Percentiles rank a stretch among this genome's conserved stretches.
Conservation (phyloP, 2,113 vertebrate genomes). For the Antigone vipio region DNA sequence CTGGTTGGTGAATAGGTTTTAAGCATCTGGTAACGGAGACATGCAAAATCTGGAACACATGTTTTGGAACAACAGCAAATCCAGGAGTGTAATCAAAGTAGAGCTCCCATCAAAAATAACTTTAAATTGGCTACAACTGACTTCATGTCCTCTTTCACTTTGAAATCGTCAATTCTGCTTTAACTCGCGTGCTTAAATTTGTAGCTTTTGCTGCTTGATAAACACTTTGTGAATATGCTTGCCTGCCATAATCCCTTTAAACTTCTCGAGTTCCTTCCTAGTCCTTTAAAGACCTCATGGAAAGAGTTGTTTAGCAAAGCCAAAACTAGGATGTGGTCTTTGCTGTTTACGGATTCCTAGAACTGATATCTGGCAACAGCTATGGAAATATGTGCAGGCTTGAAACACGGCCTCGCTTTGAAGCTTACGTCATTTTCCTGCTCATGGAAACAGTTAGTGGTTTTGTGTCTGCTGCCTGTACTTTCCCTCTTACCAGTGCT, state of each 20-base stretch:
- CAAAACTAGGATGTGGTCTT: background rate
- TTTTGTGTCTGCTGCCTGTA: background rate
- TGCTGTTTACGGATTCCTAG: slow-evolving; percentile 1
- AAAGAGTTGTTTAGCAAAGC: background rate
- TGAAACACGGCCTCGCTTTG: background rate
- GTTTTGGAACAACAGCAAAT: background rate
- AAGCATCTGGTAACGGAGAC: background rate
- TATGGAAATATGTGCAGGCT: background rate
- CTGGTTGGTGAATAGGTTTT: background rate
- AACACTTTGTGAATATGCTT: background rate
- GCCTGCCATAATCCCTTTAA: background rate
- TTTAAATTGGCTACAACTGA: background rate
- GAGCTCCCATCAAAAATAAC: background rate
- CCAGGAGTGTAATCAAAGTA: background rate
- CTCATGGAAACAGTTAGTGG: background rate
- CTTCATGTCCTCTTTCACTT: background rate
- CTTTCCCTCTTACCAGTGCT: background rate
- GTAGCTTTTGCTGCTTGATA: background rate
- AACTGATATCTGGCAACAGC: background rate
- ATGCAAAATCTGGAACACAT: background rate
- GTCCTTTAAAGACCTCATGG: background rate
- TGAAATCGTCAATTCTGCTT: background rate
- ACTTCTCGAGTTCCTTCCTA: background rate
- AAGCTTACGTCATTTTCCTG: background rate
- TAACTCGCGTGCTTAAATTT: rapidly evolving